Percentiles rank a stretch among this genome's conserved stretches.
Evolutionary conservation across 2,797 vertebrate genomes (phyloP).

Genomic region (Carcharodon carcharias): DNA sequence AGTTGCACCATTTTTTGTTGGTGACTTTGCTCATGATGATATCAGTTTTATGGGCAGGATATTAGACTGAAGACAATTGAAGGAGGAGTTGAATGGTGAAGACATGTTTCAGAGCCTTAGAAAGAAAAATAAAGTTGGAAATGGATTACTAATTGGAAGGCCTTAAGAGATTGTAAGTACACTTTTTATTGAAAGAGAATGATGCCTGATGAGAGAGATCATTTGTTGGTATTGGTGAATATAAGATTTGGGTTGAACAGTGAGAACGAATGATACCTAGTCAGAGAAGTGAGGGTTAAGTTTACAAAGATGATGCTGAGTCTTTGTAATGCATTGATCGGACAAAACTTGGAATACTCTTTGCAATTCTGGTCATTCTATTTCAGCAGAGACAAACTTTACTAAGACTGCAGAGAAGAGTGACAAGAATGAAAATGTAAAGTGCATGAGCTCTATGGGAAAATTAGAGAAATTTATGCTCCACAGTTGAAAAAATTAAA

Average conservation of each 20-base stretch:
- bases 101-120: neutral
- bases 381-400: too few relatives aligned
- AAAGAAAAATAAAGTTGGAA: neutral
- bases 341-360: neutral
- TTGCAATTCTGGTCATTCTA: neutral
- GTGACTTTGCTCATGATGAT: neutral
- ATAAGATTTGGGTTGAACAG: neutral
- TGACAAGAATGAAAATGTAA: too few relatives aligned
- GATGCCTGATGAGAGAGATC: neutral
- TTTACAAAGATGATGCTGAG: neutral
- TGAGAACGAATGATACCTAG: too few relatives aligned
- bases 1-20: neutral
- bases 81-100: neutral
- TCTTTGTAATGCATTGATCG: neutral
- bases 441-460: too few relatives aligned
- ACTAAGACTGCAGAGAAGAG: too few relatives aligned
- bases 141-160: neutral
- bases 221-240: neutral
- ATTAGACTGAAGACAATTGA: neutral
- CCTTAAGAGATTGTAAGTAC: neutral
- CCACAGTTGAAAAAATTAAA: too few relatives aligned
- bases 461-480: neutral
- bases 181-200: neutral
- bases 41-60: neutral
- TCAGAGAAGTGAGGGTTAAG: neutral